A percentile compares a stretch with the other conserved stretches of the same genome.
Evolutionary conservation across 2,113 vertebrate genomes (phyloP).

Genomic region (Acanthisitta chloris): DNA sequence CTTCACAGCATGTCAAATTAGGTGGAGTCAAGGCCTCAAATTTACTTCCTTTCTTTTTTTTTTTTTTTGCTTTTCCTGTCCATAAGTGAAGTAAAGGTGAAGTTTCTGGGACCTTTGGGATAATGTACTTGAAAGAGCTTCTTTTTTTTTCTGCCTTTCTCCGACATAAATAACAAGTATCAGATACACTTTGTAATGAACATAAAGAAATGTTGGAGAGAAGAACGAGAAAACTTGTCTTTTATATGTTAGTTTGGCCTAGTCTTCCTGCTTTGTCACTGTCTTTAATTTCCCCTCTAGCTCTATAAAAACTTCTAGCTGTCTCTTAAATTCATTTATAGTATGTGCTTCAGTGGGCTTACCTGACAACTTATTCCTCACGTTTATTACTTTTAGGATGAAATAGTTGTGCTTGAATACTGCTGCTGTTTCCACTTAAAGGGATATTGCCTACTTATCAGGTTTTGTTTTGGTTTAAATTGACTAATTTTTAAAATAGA

Average conservation of each 20-base stretch:
- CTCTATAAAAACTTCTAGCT: constrained; percentile 50
- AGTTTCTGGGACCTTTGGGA: not conserved
- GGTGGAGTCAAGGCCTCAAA: not conserved
- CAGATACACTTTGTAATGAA: constrained; percentile 3
- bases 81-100: not conserved
- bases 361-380: constrained; percentile 67
- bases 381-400: constrained; percentile 56
- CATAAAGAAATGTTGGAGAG: not conserved
- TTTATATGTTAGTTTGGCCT: constrained; percentile 9
- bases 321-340: constrained; percentile 64
- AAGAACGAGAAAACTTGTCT: constrained; percentile 34
- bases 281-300: constrained; percentile 54
- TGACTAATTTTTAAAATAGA: constrained; percentile 21
- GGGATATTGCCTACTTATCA: constrained; percentile 27
- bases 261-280: constrained; percentile 28
- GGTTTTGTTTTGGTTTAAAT: constrained; percentile 26
- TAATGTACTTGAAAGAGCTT: not conserved
- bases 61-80: not conserved
- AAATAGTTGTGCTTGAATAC: constrained; percentile 46
- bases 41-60: not conserved
- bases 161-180: constrained; percentile 34
- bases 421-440: constrained; percentile 31
- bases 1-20: not conserved
- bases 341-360: constrained; percentile 49
- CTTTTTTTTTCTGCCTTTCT: not conserved